A percentile compares a stretch with the other conserved stretches of the same genome.
phyloP scores from a whole-genome alignment of 2,113 vertebrate species.

The Sapajus apella region DNA sequence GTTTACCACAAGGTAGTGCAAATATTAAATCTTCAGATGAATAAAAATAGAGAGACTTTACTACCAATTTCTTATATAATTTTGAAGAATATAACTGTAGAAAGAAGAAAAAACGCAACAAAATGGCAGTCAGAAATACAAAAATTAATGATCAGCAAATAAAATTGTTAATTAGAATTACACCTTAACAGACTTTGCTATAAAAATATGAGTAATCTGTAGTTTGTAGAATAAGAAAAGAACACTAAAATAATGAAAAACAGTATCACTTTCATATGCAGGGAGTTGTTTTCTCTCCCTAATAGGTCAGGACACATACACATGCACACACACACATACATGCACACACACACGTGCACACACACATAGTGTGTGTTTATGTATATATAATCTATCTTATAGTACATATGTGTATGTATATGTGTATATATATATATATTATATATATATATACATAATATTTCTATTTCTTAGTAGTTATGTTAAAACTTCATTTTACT shows the following conservation, averaged over 20 bases:
- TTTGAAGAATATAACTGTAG: background rate
- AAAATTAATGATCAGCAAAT: background rate
- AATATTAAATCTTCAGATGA: background rate
- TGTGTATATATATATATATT: too few species aligned
- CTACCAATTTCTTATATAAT: background rate
- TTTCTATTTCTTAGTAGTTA: background rate
- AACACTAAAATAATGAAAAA: slow-evolving; percentile 2
- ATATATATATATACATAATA: background rate
- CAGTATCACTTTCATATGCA: background rate
- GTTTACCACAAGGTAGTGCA: background rate
- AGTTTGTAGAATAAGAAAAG: background rate
- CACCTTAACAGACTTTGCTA: background rate
- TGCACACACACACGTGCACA: background rate
- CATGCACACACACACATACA: background rate
- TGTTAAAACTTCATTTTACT: background rate
- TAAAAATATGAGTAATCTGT: slow-evolving; percentile 1
- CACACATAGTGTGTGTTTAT: background rate
- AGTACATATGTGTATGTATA: background rate
- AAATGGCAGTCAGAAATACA: background rate
- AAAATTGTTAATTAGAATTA: background rate
- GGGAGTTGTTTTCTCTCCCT: background rate
- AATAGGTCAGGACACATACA: background rate
- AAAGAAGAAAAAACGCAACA: background rate
- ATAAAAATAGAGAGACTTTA: background rate
- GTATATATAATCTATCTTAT: background rate